Evolutionary conservation across 2,888 invertebrate genomes (phyloP).

Genomic region (Hemicrepidius hirtus): DNA sequence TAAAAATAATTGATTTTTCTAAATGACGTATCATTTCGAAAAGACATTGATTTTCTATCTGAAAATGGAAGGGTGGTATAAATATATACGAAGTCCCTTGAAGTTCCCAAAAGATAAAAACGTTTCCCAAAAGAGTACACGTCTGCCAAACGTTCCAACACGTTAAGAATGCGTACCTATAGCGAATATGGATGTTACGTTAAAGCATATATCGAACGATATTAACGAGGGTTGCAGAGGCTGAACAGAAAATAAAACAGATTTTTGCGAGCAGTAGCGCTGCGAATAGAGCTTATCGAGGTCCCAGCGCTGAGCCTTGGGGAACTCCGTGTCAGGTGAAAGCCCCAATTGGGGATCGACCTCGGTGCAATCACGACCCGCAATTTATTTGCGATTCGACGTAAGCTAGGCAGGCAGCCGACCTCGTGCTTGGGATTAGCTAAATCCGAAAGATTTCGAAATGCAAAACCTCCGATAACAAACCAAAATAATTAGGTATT

Average conservation of each 20-base stretch:
- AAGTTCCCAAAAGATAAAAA: not conserved
- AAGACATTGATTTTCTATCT: too few species aligned
- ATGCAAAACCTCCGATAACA: constrained; percentile 61
- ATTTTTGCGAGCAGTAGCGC: constrained; percentile 40
- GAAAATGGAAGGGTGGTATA: too few species aligned
- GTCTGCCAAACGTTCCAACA: constrained; percentile 6
- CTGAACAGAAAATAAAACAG: constrained; percentile 33
- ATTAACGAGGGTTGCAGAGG: constrained; percentile 20
- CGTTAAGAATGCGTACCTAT: constrained; percentile 6
- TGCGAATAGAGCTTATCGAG: constrained; percentile 54
- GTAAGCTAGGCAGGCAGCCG: constrained; percentile 57
- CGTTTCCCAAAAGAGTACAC: constrained; percentile 3
- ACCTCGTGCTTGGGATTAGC: constrained; percentile 56
- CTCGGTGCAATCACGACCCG: constrained; percentile 57
- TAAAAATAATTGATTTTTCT: too few species aligned
- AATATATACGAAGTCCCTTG: too few species aligned
- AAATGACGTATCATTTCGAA: too few species aligned
- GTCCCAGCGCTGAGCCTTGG: constrained; percentile 56
- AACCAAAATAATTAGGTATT: constrained; percentile 62
- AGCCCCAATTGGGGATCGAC: constrained; percentile 58
- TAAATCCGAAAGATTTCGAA: constrained; percentile 53
- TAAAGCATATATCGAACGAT: constrained; percentile 16
- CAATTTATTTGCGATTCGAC: constrained; percentile 61
- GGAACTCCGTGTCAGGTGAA: constrained; percentile 59
- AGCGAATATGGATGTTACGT: constrained; percentile 8